Evolutionary conservation across 1,140 invertebrate species (phyloP).

Genomic region (Stenopsyche tienmushanensis): DNA sequence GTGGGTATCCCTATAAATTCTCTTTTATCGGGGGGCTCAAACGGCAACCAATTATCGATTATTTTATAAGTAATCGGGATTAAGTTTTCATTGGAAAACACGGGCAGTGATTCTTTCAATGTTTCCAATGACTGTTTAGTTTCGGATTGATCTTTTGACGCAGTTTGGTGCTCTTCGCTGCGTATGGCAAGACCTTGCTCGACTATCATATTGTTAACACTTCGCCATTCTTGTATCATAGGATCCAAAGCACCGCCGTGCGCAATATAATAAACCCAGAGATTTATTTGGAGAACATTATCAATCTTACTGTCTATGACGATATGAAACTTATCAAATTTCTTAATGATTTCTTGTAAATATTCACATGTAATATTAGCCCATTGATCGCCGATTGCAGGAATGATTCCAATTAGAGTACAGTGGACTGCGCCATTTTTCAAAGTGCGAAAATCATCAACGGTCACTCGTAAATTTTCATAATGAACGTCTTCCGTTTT

Average conservation of each 20-base stretch:
- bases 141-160: background rate
- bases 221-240: constrained; percentile 54
- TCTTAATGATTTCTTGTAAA: constrained; percentile 54
- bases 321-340: constrained; percentile 50
- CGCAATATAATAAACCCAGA: constrained; percentile 55
- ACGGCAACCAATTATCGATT: background rate
- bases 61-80: background rate
- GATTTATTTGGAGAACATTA: constrained; percentile 56
- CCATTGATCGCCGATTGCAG: constrained; percentile 58
- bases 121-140: background rate
- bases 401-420: constrained; percentile 57
- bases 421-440: constrained; percentile 57
- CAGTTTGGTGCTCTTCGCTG: constrained; percentile 26
- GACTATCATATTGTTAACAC: constrained; percentile 57
- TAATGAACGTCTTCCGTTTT: constrained; percentile 49
- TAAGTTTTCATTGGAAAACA: no score
- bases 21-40: constrained; percentile 44
- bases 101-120: background rate
- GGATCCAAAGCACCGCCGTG: constrained; percentile 53
- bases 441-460: constrained; percentile 47
- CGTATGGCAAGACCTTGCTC: constrained; percentile 59
- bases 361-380: constrained; percentile 54
- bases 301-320: constrained; percentile 50
- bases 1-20: constrained; percentile 57
- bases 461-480: constrained; percentile 48